phyloP scores from a whole-genome alignment of 2,888 invertebrate species.

The Synergus japonicus region DNA sequence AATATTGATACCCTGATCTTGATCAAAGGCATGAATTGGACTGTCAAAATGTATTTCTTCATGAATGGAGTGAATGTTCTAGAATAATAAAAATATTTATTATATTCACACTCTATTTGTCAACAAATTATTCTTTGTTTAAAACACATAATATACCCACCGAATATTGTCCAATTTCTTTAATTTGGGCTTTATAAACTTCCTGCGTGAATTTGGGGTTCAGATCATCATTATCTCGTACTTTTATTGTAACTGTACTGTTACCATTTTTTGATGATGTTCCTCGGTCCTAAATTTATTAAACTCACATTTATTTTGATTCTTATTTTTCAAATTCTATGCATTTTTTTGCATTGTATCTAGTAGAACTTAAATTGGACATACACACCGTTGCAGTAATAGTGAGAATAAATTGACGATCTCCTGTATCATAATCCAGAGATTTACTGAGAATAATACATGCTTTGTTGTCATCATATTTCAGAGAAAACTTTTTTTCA shows the following conservation, averaged over 20 bases:
- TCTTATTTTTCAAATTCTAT: background rate
- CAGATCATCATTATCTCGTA: slow-evolving; percentile 89
- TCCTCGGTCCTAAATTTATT: slow-evolving; percentile 85
- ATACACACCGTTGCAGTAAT: background rate
- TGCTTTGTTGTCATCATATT: background rate
- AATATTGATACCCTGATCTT: slow-evolving; percentile 87
- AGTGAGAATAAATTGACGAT: background rate
- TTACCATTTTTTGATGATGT: slow-evolving; percentile 86
- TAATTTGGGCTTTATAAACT: slow-evolving; percentile 87
- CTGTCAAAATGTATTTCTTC: slow-evolving; percentile 85
- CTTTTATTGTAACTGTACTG: slow-evolving; percentile 84
- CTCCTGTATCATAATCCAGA: background rate
- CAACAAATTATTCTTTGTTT: no score
- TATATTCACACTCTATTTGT: background rate
- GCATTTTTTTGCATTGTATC: background rate
- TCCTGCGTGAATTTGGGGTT: slow-evolving; percentile 90
- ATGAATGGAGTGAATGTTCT: slow-evolving; percentile 79
- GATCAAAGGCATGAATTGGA: slow-evolving; percentile 88
- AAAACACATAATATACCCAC: background rate
- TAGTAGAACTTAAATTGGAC: background rate
- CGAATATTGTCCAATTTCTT: slow-evolving; percentile 8
- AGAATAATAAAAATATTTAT: background rate
- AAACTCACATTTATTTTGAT: background rate
- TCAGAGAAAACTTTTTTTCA: background rate
- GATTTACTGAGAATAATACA: background rate